Base-by-base conservation (phyloP, 53 echinoderm and acorn worm genomes). In the Echinarachnius parma region DNA sequence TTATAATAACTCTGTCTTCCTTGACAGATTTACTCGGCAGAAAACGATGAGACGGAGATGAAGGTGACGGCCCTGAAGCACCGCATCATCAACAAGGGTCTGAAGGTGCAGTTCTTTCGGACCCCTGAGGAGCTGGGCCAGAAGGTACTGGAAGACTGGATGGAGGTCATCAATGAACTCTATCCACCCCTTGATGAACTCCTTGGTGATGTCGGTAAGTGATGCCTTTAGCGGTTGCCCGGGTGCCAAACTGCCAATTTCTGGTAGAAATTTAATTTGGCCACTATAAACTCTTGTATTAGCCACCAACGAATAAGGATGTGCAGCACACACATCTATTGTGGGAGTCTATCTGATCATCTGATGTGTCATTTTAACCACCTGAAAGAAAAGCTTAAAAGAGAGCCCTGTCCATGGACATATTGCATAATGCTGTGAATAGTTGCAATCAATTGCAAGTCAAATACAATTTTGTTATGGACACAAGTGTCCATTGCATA, bases 91-190 rank as follows among this genome's bases (percentile, higher is more conserved):
- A 85, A 87, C 56, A 91, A 85, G 50, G 96, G 96, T 27, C 60
- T 96, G 18, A 84, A 80, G 16, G 77, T 87, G 16, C 55, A 72
- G 35, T 87, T 90, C 42, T 96, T 77, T 77, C 60, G 78, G 25
- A 96, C 91, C 9, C 84, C 78, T 8, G 90, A 87, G 61, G 91
- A 96, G 58, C 77, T 96, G 16, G 90, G 91, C 4, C 53, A 91
- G 54, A 78, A 71, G 53, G 87, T 96, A 5, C 64, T 91, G 34
- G 63, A 87, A 34, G 96, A 96, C 53, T 96, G 96, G 96, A 80
- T 76, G 49, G 60, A 68, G 45, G 81, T 96, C 45, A 80, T 96
- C 42, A 79, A 96, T 70, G 78, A 87, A 57, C 66, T 84, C 34
- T 91, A 84, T 57, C 91, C 91, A 2, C 87, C 90, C 19, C 81